These are phyloP conservation scores for Nasonia oneida DNA, from an alignment of 2,888 invertebrate genomes.

Conservation along the genomic window DNA sequence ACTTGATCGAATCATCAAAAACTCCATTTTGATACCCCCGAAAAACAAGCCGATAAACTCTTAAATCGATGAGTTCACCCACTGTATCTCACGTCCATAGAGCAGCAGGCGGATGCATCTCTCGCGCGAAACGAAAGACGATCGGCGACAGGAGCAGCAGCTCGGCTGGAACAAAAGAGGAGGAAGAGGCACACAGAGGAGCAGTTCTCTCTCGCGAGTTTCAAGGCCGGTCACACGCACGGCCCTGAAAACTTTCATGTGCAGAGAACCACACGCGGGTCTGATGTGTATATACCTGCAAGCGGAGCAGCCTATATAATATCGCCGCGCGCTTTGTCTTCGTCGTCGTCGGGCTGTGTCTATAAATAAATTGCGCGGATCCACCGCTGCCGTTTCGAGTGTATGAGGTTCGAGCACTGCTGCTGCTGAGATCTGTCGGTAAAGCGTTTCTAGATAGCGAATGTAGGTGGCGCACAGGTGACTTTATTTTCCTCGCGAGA, in stretches of 20 bases:
- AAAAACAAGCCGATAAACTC: background rate
- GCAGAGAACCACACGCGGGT: background rate
- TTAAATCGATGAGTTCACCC: background rate
- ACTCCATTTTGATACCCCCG: background rate
- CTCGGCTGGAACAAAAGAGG: constrained; percentile 60
- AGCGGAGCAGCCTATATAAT: background rate
- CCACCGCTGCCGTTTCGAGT: background rate
- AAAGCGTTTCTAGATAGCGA: no score
- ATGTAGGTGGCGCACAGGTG: no score
- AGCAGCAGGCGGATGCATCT: constrained; percentile 54
- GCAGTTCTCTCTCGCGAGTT: constrained; percentile 29
- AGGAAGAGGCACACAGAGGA: constrained; percentile 32
- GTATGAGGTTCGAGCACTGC: background rate
- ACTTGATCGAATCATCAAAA: background rate
- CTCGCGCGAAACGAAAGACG: constrained; percentile 65
- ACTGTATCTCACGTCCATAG: background rate
- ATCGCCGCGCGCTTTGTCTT: constrained; percentile 49
- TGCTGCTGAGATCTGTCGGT: background rate
- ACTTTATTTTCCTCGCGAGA: no score
- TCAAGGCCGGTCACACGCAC: constrained; percentile 59
- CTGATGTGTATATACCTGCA: background rate
- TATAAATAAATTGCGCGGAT: constrained; percentile 53
- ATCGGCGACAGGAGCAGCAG: constrained; percentile 57
- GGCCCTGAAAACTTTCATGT: constrained; percentile 59
- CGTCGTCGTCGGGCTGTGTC: background rate